A percentile compares a stretch with the other conserved stretches of the same genome.
phyloP scores from a whole-genome alignment of 2,888 invertebrate genomes.

The Pandemis cinnamomeana region DNA sequence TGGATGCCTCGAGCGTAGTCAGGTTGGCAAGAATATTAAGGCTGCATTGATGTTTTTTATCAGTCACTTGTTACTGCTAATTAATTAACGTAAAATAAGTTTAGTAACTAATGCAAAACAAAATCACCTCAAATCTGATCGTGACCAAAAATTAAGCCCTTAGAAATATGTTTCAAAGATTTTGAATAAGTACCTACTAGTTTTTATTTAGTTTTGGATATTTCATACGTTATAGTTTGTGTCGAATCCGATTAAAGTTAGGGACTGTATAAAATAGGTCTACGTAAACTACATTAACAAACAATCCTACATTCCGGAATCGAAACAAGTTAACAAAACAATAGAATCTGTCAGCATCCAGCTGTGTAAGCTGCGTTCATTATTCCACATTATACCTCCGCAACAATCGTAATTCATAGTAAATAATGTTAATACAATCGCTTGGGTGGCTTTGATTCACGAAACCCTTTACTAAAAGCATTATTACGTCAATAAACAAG shows the following conservation, averaged over 20 bases:
- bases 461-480: slow-evolving; percentile 41
- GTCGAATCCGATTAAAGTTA: background rate
- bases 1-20: background rate
- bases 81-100: no score
- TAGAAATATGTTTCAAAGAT: no score
- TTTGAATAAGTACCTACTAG: no score
- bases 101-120: no score
- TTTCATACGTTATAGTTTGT: no score
- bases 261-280: background rate
- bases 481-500: slow-evolving; percentile 43
- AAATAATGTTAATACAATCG: slow-evolving; percentile 47
- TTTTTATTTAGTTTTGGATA: no score
- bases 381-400: slow-evolving; percentile 39
- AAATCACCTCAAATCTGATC: no score
- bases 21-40: no score
- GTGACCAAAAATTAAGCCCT: no score
- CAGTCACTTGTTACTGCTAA: no score
- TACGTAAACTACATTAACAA: background rate
- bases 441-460: slow-evolving; percentile 43
- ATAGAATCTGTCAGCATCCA: slow-evolving; percentile 41
- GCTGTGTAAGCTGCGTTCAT: slow-evolving; percentile 41
- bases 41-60: no score
- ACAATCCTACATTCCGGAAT: slow-evolving; percentile 13
- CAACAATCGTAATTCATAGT: slow-evolving; percentile 44
- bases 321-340: slow-evolving; percentile 36